phyloP scores from a whole-genome alignment of 2,888 invertebrate species.

The Tholera decimalis region DNA sequence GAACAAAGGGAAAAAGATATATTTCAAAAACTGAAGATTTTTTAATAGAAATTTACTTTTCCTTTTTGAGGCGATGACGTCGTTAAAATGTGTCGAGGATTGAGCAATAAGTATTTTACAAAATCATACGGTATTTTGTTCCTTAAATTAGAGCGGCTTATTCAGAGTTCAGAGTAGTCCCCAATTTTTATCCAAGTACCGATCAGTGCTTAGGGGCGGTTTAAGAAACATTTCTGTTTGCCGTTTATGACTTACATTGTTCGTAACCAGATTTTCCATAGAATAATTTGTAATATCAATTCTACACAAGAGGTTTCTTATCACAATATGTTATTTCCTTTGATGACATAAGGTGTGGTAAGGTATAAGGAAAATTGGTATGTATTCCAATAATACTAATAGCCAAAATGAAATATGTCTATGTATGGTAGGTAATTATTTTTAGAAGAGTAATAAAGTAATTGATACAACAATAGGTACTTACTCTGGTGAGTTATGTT shows the following conservation, averaged over 20 bases:
- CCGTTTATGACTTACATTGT: background rate
- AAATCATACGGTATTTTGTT: background rate
- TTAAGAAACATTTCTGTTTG: background rate
- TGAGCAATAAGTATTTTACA: too few relatives aligned
- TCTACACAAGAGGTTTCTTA: conserved; percentile 22
- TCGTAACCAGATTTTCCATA: conserved; percentile 16
- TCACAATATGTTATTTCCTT: conserved; percentile 29
- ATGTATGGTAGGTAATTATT: conserved; percentile 4
- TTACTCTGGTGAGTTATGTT: conserved; percentile 76
- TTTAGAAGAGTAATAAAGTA: background rate
- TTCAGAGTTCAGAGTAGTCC: background rate
- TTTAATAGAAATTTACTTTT: too few relatives aligned
- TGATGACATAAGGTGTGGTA: background rate
- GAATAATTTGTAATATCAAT: conserved; percentile 8
- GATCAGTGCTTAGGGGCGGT: background rate
- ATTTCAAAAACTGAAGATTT: too few relatives aligned
- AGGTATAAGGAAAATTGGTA: conserved; percentile 19
- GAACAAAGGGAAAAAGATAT: too few relatives aligned
- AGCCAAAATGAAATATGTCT: background rate
- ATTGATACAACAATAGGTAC: conserved; percentile 59
- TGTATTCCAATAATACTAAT: background rate
- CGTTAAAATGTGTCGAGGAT: too few relatives aligned
- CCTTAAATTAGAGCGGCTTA: background rate
- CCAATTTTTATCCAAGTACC: background rate
- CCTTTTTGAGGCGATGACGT: too few relatives aligned